Evolutionary conservation across 2,888 invertebrate genomes (phyloP), one percentile per base, ranked within the genome.

Genomic region (Agriopis aurantiaria): DNA sequence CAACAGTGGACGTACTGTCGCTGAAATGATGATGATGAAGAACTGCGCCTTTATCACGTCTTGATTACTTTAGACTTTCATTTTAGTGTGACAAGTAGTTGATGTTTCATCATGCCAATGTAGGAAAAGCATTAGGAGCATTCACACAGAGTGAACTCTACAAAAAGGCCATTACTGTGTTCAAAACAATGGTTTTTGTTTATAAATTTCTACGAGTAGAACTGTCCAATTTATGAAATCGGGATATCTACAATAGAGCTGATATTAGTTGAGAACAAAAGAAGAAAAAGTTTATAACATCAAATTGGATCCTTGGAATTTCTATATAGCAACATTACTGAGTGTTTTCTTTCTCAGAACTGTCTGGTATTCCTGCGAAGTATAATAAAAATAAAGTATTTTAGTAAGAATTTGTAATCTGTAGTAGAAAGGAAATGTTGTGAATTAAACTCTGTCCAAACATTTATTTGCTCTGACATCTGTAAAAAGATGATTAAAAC

Each of bases 301-400:
- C 40, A 49, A 58, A 61, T 61, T 61, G 61, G 61, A 61, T 61
- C 17, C 43, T 23, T 43, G 61, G 61, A 61, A 52, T 61, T 61
- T 17, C 49, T 14, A 14, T 41, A 40, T 14, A 49, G 60, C n/a
- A 49, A 60, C 40, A 60, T 60, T 9, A 60, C 58, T 46, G 59
- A 60, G 49, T 40, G 14, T 49, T 33, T 59, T 40, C 59, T 60
- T 40, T 14, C 40, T 60, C n/a, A 14, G 14, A 49, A 49, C 46
- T 59, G 58, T 46, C 33, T 48, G 48, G 40, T 49, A 51, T 60
- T 51, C 33, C 49, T 9, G 40, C n/a, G n/a, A 58, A 46, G 23
- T 58, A 46, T 46, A 46, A 46, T 46, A 58, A 58, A 60, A 60
- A 49, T 51, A 11, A 43, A 62, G 52, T 43, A 23, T 10, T n/a